Evolutionary conservation across 2,888 invertebrate genomes (phyloP).

Genomic region (Nephrotoma appendiculata): DNA sequence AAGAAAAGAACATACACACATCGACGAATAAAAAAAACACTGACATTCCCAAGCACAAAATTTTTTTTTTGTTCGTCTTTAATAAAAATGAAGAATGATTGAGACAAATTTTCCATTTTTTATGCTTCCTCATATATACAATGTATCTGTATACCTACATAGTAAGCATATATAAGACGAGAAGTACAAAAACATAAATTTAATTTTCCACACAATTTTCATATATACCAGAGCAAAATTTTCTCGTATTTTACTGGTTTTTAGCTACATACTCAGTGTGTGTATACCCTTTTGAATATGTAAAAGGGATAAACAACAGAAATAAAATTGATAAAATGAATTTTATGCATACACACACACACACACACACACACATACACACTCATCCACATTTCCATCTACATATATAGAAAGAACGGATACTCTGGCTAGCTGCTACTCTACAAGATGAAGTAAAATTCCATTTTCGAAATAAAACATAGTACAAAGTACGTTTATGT

Average conservation of each 20-base stretch:
- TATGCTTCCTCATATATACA: neutral
- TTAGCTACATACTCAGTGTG: neutral
- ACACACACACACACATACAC: neutral
- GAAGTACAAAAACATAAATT: neutral
- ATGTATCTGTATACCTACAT: neutral
- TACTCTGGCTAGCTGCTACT: no score
- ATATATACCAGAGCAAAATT: neutral
- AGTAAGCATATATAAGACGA: neutral
- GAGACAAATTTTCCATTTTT: neutral
- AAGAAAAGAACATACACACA: neutral
- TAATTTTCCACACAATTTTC: neutral
- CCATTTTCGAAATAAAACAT: neutral
- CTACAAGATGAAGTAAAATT: neutral
- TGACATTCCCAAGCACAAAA: neutral
- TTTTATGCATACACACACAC: neutral
- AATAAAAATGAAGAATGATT: neutral
- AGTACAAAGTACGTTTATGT: neutral
- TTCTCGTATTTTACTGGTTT: neutral
- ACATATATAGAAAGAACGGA: neutral
- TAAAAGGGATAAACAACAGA: neutral
- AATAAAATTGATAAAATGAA: neutral
- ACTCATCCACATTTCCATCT: neutral
- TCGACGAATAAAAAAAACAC: neutral
- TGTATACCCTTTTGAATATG: neutral
- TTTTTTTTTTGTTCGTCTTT: neutral